Evolutionary conservation across 2,888 invertebrate species (phyloP).

Genomic region (Sericinus montela): DNA sequence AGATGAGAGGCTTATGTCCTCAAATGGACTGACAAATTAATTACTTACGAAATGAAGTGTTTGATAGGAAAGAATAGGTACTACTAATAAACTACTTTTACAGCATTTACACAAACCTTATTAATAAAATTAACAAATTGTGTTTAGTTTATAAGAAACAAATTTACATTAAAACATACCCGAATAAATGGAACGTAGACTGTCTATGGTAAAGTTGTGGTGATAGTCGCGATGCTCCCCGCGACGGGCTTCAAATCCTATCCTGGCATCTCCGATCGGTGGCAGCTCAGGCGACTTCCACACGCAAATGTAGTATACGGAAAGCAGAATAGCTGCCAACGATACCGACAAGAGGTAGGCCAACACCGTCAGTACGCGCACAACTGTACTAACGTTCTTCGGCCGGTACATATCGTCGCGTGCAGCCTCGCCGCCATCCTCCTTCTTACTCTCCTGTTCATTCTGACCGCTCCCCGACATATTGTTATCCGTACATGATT

Average conservation of each 20-base stretch:
- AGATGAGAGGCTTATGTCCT: no score
- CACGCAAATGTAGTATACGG: slow-evolving; percentile 89
- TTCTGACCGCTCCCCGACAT: slow-evolving; percentile 55
- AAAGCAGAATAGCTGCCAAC: slow-evolving; percentile 89
- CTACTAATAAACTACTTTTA: no score
- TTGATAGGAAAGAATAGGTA: no score
- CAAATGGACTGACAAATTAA: no score
- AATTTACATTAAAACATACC: slow-evolving; percentile 24
- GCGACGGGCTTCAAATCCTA: slow-evolving; percentile 30
- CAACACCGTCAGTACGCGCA: slow-evolving; percentile 86
- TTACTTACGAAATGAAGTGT: no score
- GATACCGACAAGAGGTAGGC: slow-evolving; percentile 92
- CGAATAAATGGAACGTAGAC: slow-evolving; percentile 25
- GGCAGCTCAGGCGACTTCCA: slow-evolving; percentile 85
- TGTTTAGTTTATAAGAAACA: no score
- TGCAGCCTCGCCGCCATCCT: slow-evolving; percentile 50
- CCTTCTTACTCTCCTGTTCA: slow-evolving; percentile 54
- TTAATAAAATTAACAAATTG: no score
- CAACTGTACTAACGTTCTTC: slow-evolving; percentile 65
- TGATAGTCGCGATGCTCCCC: slow-evolving; percentile 28
- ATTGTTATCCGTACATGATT: slow-evolving; percentile 26
- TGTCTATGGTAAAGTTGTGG: slow-evolving; percentile 26
- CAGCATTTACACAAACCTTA: no score
- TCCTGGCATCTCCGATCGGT: slow-evolving; percentile 34
- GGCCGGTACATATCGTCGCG: slow-evolving; percentile 61